Percentiles rank a stretch among this genome's conserved stretches.
phyloP scores from a whole-genome alignment of 2,888 invertebrate genomes.

The Mythimna loreyi region DNA sequence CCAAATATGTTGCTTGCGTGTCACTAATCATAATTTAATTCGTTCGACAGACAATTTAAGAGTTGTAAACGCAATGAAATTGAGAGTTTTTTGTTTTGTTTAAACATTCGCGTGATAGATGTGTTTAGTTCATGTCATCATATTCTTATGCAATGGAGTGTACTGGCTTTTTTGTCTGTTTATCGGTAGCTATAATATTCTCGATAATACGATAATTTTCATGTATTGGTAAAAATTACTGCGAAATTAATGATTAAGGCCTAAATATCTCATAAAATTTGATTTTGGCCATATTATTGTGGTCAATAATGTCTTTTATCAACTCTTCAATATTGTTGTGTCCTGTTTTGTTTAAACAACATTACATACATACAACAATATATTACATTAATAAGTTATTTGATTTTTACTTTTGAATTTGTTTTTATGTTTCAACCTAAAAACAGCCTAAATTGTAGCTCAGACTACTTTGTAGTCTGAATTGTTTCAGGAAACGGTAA shows the following conservation, averaged over 20 bases:
- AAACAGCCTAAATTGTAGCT: background rate
- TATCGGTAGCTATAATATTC: background rate
- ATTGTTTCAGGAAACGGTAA: background rate
- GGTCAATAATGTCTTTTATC: background rate
- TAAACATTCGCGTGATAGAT: constrained; percentile 35
- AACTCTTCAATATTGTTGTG: background rate
- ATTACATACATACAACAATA: no score
- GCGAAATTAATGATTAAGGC: background rate
- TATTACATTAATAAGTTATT: no score
- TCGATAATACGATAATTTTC: background rate
- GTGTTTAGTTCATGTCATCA: background rate
- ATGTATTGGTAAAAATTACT: background rate
- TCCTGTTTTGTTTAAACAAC: no score
- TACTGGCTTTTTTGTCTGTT: background rate
- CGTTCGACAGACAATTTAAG: constrained; percentile 20
- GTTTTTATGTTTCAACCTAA: no score
- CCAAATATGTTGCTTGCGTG: constrained; percentile 37
- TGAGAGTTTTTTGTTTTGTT: constrained; percentile 53
- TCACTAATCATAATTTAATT: constrained; percentile 33
- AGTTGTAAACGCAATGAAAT: constrained; percentile 54
- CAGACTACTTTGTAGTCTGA: background rate
- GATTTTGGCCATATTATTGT: background rate
- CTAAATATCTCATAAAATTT: background rate
- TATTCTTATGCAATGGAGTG: background rate
- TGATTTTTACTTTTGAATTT: no score